phyloP scores from a whole-genome alignment of 2,888 invertebrate genomes.

The Luperina testacea region DNA sequence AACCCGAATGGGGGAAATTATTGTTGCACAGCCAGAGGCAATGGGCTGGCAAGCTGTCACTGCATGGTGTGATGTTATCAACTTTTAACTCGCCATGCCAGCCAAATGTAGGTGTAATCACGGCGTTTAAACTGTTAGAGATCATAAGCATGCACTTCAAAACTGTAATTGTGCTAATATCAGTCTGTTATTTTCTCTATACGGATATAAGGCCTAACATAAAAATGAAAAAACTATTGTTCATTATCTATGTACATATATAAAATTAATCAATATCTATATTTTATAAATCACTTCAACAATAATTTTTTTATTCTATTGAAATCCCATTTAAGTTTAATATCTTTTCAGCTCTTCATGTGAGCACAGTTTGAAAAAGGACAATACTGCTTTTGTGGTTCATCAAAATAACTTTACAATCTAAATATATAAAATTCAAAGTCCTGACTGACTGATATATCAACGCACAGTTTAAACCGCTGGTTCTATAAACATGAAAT shows the following conservation, averaged over 20 bases:
- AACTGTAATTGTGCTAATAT: background rate
- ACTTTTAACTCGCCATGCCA: slow-evolving; percentile 45
- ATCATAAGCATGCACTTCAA: slow-evolving; percentile 35
- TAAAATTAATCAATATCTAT: slow-evolving; percentile 38
- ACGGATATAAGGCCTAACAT: background rate
- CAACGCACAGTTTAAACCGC: too few species aligned
- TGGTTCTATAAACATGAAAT: too few species aligned
- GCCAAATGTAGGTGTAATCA: slow-evolving; percentile 55
- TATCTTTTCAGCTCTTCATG: slow-evolving; percentile 29
- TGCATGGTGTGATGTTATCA: slow-evolving; percentile 49
- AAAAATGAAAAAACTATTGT: background rate
- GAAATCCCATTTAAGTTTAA: slow-evolving; percentile 28
- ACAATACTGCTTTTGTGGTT: slow-evolving; percentile 25
- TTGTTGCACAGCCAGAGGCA: slow-evolving; percentile 50
- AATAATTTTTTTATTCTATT: slow-evolving; percentile 30
- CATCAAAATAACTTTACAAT: slow-evolving; percentile 21
- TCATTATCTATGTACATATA: background rate
- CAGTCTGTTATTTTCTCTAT: background rate
- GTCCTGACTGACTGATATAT: too few species aligned
- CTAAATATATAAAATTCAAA: too few species aligned
- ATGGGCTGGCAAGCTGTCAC: slow-evolving; percentile 60
- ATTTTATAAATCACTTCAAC: slow-evolving; percentile 27
- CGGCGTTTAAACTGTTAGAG: slow-evolving; percentile 31
- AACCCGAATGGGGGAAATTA: slow-evolving; percentile 54
- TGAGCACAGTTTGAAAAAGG: slow-evolving; percentile 6